Evolutionary conservation across 2,888 invertebrate species (phyloP).

Genomic region (Phyllotreta striolata): DNA sequence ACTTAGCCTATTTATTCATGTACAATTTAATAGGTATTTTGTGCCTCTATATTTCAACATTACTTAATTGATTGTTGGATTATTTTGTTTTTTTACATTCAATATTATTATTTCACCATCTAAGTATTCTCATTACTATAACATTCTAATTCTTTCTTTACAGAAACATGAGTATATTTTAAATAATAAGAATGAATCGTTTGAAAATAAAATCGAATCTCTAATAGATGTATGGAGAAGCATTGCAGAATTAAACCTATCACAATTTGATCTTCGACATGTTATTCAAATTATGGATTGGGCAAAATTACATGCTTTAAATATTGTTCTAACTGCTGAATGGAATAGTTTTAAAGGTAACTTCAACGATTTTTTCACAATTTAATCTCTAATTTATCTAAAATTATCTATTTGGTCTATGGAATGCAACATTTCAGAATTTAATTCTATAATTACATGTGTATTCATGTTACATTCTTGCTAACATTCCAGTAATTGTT

Average conservation of each 20-base stretch:
- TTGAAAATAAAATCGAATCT: constrained; percentile 54
- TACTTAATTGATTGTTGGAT: constrained; percentile 23
- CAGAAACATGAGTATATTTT: constrained; percentile 57
- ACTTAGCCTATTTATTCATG: constrained; percentile 30
- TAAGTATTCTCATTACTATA: too few relatives aligned
- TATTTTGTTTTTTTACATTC: not conserved
- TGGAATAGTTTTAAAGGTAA: constrained; percentile 58
- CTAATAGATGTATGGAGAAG: constrained; percentile 57
- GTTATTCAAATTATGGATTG: constrained; percentile 58
- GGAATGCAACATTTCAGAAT: too few relatives aligned
- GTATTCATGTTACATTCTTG: too few relatives aligned
- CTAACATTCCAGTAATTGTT: too few relatives aligned
- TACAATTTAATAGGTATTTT: constrained; percentile 29
- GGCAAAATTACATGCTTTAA: constrained; percentile 58
- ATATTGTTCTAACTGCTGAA: constrained; percentile 58
- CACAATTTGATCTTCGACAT: constrained; percentile 53
- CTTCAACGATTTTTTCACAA: constrained; percentile 1
- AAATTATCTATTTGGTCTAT: too few relatives aligned
- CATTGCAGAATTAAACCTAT: constrained; percentile 50
- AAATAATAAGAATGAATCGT: constrained; percentile 55
- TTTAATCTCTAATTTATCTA: not conserved
- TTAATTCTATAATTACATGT: too few relatives aligned
- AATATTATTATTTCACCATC: not conserved
- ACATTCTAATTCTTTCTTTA: constrained; percentile 42
- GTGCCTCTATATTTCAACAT: constrained; percentile 29